Evolutionary conservation across 2,888 invertebrate genomes (phyloP), one percentile per base, ranked within the genome.

Genomic region (Pogonocherus hispidulus): DNA sequence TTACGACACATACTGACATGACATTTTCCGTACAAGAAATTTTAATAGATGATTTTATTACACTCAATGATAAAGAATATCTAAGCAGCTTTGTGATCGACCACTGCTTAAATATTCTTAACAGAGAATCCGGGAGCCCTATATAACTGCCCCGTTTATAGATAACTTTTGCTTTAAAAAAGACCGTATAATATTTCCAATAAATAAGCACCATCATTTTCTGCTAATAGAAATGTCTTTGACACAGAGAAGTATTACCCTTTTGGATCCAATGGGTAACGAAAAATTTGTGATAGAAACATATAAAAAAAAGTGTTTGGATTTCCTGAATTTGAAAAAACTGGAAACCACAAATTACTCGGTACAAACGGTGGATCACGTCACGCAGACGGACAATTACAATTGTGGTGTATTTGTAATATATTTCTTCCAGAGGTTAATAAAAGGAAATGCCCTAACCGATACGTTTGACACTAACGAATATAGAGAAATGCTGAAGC

Each of bases 31-130:
- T 63, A 3, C 49, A 47, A 16, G 59, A 68, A 57, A 51, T 63
- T 22, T 22, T 62, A 14, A 56, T 49, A 8, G 49, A 55, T 22
- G 67, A 67, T 49, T 67, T 57, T 18, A 1, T 37, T 8, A 63
- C 56, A 14, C 20, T 63, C 4, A 49, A 56, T 41, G 32, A 55
- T 41, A 27, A 41, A 49, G 16, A 63, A 9, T 63, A 46, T 44
- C 16, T 67, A 37, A 57, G 23, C 11, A 63, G 56, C 44, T 67
- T 67, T 22, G 32, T 63, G 8, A 47, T 67, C 22, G 57, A 67
- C 22, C 55, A 62, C 19, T 57, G 62, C 14, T 47, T 67, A 20
- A 41, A 54, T 23, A 23, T 63, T 16, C 11, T 56, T 5, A 67
- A 67, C n/a, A n/a, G n/a, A 1, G 1, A n/a, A 3, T n/a, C 5